These are phyloP conservation scores for Pachypanchax playfairii DNA, from an alignment of 2,113 vertebrate genomes.

Conservation along the genomic window DNA sequence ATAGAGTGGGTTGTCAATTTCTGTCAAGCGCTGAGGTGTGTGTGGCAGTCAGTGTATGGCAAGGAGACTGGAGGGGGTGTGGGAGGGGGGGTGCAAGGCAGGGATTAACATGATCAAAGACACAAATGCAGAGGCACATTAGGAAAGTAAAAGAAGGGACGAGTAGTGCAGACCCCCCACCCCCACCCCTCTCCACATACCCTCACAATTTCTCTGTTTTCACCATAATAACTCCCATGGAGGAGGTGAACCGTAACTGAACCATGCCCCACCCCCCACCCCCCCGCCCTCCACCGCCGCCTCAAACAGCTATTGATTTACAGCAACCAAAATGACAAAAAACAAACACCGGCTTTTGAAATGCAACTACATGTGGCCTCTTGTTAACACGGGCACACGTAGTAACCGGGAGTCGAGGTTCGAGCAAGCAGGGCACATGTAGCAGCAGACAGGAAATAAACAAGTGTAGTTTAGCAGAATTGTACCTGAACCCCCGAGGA, in stretches of 20 bases:
- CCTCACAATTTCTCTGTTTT: conserved; percentile 12
- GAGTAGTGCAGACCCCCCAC: conserved; percentile 44
- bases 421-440: conserved; percentile 40
- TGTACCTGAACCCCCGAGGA: conserved; percentile 72
- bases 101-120: conserved; percentile 80
- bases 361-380: conserved; percentile 23
- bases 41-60: conserved; percentile 62
- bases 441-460: conserved; percentile 69
- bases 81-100: conserved; percentile 54
- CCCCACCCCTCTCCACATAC: background rate
- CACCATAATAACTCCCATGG: conserved; percentile 65
- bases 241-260: conserved; percentile 66
- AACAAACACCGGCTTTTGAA: conserved; percentile 35
- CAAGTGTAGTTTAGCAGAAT: conserved; percentile 72
- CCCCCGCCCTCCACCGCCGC: conserved; percentile 33
- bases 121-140: conserved; percentile 70
- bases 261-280: conserved; percentile 30
- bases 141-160: conserved; percentile 67
- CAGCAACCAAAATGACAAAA: conserved; percentile 45
- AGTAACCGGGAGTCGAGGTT: conserved; percentile 15
- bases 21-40: conserved; percentile 71
- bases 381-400: conserved; percentile 29
- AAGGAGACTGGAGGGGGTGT: conserved; percentile 55
- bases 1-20: conserved; percentile 71
- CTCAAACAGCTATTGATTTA: conserved; percentile 65